phyloP scores from a whole-genome alignment of 2,797 vertebrate genomes.

The Urophycis tenuis region DNA sequence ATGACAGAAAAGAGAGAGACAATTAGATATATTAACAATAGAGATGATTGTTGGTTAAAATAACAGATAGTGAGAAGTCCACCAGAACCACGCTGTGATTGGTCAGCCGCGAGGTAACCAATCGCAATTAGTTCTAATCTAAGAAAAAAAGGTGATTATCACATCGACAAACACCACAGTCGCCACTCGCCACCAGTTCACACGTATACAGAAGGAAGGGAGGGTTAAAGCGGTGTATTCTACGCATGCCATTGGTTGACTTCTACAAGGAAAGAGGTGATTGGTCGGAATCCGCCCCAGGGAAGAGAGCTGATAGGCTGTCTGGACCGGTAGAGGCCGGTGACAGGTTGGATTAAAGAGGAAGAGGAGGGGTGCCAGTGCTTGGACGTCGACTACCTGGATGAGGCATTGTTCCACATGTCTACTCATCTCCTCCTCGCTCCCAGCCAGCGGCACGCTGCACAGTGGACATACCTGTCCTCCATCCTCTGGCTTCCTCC shows the following conservation, averaged over 20 bases:
- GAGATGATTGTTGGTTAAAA: not conserved
- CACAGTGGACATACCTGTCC: slow-evolving; percentile 99
- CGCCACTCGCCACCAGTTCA: slow-evolving; percentile 28
- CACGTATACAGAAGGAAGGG: not conserved
- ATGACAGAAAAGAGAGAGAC: not conserved
- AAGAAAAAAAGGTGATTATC: not conserved
- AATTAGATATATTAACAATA: not conserved
- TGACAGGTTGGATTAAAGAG: slow-evolving; percentile 16
- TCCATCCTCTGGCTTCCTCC: slow-evolving; percentile 98
- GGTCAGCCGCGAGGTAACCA: slow-evolving; percentile 13
- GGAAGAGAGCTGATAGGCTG: slow-evolving; percentile 52
- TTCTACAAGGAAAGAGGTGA: slow-evolving; percentile 35
- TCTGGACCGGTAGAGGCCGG: slow-evolving; percentile 44
- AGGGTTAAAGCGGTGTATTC: slow-evolving; percentile 18
- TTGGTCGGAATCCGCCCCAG: slow-evolving; percentile 55
- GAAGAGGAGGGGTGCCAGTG: slow-evolving; percentile 37
- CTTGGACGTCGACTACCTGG: slow-evolving; percentile 84
- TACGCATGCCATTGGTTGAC: slow-evolving; percentile 13
- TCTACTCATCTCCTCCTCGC: slow-evolving; percentile 99
- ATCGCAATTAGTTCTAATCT: not conserved
- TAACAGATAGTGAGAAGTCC: not conserved
- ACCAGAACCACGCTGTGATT: not conserved
- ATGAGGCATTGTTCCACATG: slow-evolving; percentile 99
- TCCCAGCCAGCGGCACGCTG: slow-evolving; percentile 94
- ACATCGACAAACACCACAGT: not conserved